These are phyloP conservation scores for Phasia obesa DNA, from an alignment of 2,888 invertebrate genomes.

Conservation along the genomic window DNA sequence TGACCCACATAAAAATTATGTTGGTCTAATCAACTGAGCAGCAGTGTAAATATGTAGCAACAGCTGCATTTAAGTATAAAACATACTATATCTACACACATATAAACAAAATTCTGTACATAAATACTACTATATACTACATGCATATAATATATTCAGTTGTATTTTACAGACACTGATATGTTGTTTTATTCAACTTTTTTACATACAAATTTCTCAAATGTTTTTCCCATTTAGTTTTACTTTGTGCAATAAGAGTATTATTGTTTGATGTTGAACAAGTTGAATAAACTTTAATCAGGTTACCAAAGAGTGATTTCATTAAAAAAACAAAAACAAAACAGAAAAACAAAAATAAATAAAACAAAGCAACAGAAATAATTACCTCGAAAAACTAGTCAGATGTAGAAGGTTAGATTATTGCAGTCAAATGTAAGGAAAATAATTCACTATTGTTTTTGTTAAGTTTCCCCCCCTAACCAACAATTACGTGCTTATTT, in stretches of 20 bases:
- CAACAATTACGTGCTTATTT: neutral
- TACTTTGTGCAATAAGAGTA: neutral
- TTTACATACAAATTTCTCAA: neutral
- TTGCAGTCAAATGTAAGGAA: too few relatives aligned
- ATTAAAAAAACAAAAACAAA: slow-evolving; percentile 27
- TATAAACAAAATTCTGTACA: too few relatives aligned
- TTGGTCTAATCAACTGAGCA: too few relatives aligned
- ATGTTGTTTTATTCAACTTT: neutral
- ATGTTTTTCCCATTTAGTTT: slow-evolving; percentile 2
- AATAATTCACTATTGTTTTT: too few relatives aligned
- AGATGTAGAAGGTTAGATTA: slow-evolving; percentile 40
- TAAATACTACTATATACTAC: too few relatives aligned
- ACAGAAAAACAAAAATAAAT: slow-evolving; percentile 1
- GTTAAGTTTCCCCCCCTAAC: neutral
- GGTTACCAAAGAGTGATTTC: slow-evolving; percentile 64
- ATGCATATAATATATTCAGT: too few relatives aligned
- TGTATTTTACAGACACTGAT: too few relatives aligned
- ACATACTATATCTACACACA: too few relatives aligned
- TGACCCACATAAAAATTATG: too few relatives aligned
- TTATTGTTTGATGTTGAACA: slow-evolving; percentile 1
- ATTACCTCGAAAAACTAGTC: slow-evolving; percentile 35
- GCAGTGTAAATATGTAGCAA: too few relatives aligned
- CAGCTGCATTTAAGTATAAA: too few relatives aligned
- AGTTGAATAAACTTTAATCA: slow-evolving; percentile 68
- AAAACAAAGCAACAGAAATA: too few relatives aligned